These are phyloP conservation scores for Alentia gelatinosa DNA, from an alignment of 2,888 invertebrate genomes.

Conservation along the genomic window DNA sequence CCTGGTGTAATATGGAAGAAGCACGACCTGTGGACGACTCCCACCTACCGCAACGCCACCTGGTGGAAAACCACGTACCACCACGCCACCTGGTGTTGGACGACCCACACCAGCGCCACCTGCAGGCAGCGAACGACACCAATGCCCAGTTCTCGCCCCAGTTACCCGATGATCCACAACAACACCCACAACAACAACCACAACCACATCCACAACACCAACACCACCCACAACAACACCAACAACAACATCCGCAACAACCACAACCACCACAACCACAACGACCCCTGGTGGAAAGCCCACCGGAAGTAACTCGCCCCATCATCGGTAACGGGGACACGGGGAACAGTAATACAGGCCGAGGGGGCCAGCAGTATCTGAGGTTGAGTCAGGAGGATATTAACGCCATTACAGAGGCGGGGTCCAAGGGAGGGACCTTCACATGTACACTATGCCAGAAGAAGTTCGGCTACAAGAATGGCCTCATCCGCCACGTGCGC, in stretches of 20 bases:
- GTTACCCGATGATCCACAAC: not conserved
- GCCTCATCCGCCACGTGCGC: conserved; percentile 72
- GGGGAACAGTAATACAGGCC: conserved; percentile 4
- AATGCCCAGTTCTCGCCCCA: not conserved
- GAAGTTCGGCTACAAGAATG: conserved; percentile 73
- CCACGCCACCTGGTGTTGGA: conserved; percentile 29
- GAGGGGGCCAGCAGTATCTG: conserved; percentile 44
- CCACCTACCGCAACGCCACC: not conserved
- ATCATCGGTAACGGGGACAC: conserved; percentile 21
- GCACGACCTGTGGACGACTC: conserved; percentile 40
- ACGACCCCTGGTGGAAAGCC: not conserved
- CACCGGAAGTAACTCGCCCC: conserved; percentile 20
- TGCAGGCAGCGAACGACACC: not conserved
- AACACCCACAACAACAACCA: not conserved
- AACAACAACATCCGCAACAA: not conserved
- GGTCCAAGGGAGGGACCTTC: conserved; percentile 61
- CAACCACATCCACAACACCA: not conserved
- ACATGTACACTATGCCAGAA: conserved; percentile 72
- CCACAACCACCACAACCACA: not conserved
- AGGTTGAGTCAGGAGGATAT: conserved; percentile 27
- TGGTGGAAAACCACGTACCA: not conserved
- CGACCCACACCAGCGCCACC: not conserved
- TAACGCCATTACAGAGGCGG: conserved; percentile 29
- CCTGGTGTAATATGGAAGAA: conserved; percentile 44
- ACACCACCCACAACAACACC: not conserved